A percentile compares a stretch with the other conserved stretches of the same genome.
phyloP scores from a whole-genome alignment of 2,888 invertebrate species.

The Oscheius sp. region DNA sequence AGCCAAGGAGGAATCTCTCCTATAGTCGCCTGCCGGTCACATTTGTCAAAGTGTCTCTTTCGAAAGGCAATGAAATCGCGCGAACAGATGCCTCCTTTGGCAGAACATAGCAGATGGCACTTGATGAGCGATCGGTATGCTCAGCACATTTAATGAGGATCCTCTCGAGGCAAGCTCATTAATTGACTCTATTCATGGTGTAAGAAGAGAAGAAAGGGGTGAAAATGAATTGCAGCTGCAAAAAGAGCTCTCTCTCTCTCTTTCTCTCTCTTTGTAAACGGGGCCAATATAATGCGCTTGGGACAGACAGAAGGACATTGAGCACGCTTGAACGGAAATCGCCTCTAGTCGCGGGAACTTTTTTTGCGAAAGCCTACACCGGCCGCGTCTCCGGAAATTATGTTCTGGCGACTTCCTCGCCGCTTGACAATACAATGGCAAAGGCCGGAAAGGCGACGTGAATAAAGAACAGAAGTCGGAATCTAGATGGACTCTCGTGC shows the following conservation, averaged over 20 bases:
- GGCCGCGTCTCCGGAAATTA: constrained; percentile 9
- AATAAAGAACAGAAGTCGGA: background rate
- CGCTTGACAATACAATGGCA: constrained; percentile 1
- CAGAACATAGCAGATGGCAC: constrained; percentile 27
- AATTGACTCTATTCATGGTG: constrained; percentile 19
- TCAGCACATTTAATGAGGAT: constrained; percentile 32
- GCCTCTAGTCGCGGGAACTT: constrained; percentile 14
- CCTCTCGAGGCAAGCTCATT: constrained; percentile 13
- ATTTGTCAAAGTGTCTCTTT: constrained; percentile 34
- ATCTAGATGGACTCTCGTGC: background rate
- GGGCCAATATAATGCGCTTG: constrained; percentile 13
- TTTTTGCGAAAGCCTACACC: constrained; percentile 15
- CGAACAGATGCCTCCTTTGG: constrained; percentile 30
- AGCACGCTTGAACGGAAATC: constrained; percentile 28
- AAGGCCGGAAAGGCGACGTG: background rate
- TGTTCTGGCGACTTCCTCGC: background rate
- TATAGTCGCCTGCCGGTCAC: constrained; percentile 26
- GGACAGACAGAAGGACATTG: constrained; percentile 15
- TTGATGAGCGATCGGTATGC: constrained; percentile 29
- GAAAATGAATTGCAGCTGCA: background rate
- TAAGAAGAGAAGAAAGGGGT: background rate
- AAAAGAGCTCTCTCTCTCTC: background rate
- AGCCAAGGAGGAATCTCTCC: background rate
- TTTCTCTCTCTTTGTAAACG: background rate
- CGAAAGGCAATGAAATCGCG: constrained; percentile 36